A percentile compares a stretch with the other conserved stretches of the same genome.
Conservation (phyloP, 2,113 vertebrate genomes). For the Cisticola juncidis region DNA sequence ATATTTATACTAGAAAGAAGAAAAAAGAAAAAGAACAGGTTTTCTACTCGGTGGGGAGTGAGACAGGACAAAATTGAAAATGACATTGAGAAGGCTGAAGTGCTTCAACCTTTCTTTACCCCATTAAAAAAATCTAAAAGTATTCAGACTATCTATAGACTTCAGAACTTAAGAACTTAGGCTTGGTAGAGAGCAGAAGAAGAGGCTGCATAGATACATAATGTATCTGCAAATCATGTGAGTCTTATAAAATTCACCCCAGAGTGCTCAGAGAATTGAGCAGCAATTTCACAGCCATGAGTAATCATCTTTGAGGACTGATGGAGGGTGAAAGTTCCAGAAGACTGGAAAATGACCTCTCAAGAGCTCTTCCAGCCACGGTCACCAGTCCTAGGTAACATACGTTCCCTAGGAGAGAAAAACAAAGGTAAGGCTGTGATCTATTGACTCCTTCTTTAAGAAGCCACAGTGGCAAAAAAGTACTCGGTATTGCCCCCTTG, state of each 20-base stretch:
- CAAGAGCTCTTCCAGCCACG: not conserved
- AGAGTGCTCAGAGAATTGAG: not conserved
- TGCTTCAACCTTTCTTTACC: not conserved
- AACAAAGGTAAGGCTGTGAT: not conserved
- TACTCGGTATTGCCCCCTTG: not conserved
- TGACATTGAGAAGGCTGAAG: not conserved
- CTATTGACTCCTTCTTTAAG: not conserved
- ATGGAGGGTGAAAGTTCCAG: not conserved
- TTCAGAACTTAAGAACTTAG: not conserved
- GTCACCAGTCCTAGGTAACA: not conserved
- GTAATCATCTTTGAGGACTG: not conserved
- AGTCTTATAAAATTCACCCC: not conserved
- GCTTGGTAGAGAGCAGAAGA: not conserved
- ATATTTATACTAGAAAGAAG: not conserved
- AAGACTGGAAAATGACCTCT: constrained; percentile 16
- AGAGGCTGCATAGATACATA: not conserved
- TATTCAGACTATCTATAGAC: not conserved
- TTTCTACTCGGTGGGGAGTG: not conserved
- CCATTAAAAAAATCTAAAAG: not conserved
- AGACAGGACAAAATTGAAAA: not conserved
- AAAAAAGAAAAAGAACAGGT: not conserved
- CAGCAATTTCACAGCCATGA: not conserved
- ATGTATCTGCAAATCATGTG: not conserved
- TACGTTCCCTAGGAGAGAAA: not conserved
- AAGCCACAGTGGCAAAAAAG: not conserved